Evolutionary conservation across 2,888 invertebrate genomes (phyloP).

Genomic region (Scaptomyza caliginosa): DNA sequence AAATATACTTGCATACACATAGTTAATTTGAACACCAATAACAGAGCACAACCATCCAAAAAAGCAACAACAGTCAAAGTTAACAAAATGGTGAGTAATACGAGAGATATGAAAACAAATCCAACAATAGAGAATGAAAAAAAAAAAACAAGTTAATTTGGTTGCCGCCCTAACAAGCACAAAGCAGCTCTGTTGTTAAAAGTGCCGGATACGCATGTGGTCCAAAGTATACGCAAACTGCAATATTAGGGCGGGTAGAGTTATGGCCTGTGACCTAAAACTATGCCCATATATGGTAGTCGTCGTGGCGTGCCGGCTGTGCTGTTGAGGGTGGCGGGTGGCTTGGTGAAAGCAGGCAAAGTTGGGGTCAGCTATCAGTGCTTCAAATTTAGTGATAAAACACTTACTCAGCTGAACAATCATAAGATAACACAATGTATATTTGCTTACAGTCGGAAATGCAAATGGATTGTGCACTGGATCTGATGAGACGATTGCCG

Average conservation of each 20-base stretch:
- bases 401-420: neutral
- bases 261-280: constrained; percentile 50
- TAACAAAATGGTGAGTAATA: constrained; percentile 74
- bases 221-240: neutral
- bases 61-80: constrained; percentile 41
- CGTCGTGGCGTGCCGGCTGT: constrained; percentile 50
- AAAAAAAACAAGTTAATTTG: constrained; percentile 31
- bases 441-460: constrained; percentile 90
- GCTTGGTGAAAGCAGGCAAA: neutral
- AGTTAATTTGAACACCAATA: neutral
- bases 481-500: constrained; percentile 98
- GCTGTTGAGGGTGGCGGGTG: neutral
- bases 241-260: constrained; percentile 3
- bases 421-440: neutral
- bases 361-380: constrained; percentile 45
- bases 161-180: constrained; percentile 19
- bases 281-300: constrained; percentile 71
- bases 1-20: neutral
- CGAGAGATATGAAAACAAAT: constrained; percentile 40
- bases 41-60: neutral
- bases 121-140: constrained; percentile 14
- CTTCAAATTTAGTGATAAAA: constrained; percentile 32
- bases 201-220: neutral
- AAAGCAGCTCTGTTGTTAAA: neutral
- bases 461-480: constrained; percentile 99